These are phyloP conservation scores for Halocaridina rubra DNA, from an alignment of 2,888 invertebrate genomes.

Conservation along the genomic window DNA sequence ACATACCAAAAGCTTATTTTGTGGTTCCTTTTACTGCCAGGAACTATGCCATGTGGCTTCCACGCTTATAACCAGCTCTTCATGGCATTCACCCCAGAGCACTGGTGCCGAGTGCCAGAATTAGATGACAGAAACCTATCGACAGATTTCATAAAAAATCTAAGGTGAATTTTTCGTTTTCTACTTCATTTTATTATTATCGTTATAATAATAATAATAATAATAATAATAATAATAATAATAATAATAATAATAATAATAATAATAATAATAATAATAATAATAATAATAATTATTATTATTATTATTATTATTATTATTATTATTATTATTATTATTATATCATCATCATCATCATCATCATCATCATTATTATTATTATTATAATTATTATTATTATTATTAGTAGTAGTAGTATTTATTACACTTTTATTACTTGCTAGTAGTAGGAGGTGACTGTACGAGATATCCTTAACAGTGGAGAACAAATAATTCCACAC, in stretches of 20 bases:
- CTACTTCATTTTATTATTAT: background rate
- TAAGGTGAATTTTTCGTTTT: conserved; percentile 14
- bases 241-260: background rate
- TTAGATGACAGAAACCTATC: conserved; percentile 68
- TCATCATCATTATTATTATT: background rate
- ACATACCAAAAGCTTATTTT: conserved; percentile 65
- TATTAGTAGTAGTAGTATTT: too few species aligned
- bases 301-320: background rate
- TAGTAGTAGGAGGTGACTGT: too few species aligned
- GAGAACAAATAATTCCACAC: too few species aligned
- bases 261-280: background rate
- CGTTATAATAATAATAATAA: background rate
- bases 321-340: background rate
- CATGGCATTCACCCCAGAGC: conserved; percentile 64
- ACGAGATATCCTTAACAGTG: too few species aligned
- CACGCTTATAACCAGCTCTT: conserved; percentile 64
- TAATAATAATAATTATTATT: background rate
- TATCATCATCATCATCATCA: background rate
- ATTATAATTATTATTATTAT: background rate
- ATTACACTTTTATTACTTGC: too few species aligned
- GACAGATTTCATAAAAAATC: background rate
- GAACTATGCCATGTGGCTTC: conserved; percentile 64
- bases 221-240: background rate
- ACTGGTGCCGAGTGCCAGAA: conserved; percentile 64
- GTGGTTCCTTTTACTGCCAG: conserved; percentile 65